A percentile compares a stretch with the other conserved stretches of the same genome.
Evolutionary conservation across 2,113 vertebrate genomes (phyloP).

Genomic region (Stegostoma tigrinum): DNA sequence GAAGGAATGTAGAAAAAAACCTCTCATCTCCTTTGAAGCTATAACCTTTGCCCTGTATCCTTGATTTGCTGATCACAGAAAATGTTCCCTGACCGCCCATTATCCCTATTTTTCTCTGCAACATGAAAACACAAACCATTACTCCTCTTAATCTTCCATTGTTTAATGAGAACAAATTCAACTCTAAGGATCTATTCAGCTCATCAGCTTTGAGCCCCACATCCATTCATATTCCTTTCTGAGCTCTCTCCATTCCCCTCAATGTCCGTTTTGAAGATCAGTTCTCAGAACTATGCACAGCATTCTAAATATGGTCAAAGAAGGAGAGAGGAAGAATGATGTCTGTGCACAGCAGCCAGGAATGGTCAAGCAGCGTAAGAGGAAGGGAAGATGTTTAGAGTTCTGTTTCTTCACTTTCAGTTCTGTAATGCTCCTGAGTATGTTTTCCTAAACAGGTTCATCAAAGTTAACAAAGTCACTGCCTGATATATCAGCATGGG

Average conservation of each 20-base stretch:
- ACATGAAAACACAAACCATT: background rate
- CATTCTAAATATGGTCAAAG: background rate
- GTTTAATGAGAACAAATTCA: background rate
- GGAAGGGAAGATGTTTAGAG: background rate
- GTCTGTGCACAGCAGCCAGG: background rate
- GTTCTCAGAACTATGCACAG: background rate
- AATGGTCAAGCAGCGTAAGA: background rate
- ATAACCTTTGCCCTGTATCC: background rate
- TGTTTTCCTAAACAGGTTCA: background rate
- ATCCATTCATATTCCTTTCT: background rate
- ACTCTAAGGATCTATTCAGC: background rate
- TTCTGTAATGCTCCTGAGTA: background rate
- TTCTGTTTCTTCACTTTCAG: background rate
- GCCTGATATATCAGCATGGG: background rate
- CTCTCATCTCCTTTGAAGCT: background rate
- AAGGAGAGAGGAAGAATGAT: background rate
- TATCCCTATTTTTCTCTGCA: background rate
- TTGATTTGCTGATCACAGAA: background rate
- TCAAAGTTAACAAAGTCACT: background rate
- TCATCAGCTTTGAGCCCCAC: background rate
- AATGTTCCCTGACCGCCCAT: background rate
- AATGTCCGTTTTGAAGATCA: background rate
- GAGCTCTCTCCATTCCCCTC: background rate
- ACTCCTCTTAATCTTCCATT: background rate
- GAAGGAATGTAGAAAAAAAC: background rate